Percentiles rank a stretch among this genome's conserved stretches.
Evolutionary conservation across 2,797 vertebrate species (phyloP).

Genomic region (Rhinoraja longicauda): DNA sequence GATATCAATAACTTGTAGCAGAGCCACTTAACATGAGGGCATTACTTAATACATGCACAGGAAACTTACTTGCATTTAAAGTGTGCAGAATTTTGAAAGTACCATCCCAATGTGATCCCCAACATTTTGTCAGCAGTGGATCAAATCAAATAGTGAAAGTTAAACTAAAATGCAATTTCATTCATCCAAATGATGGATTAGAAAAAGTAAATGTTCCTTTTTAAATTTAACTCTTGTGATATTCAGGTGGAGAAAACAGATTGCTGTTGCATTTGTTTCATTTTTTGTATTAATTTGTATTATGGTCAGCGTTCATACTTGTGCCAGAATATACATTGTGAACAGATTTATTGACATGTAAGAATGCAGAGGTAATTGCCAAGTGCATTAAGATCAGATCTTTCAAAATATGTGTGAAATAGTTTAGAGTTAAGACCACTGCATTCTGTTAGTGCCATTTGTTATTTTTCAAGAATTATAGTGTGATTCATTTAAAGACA

Average conservation of each 20-base stretch:
- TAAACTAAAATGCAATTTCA: not conserved
- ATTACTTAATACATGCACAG: not conserved
- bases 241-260: not conserved
- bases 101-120: not conserved
- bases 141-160: not conserved
- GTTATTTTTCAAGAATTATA: conserved; percentile 2
- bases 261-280: not conserved
- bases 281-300: not conserved
- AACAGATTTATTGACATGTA: not conserved
- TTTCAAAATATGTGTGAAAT: not conserved
- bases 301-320: not conserved
- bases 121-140: not conserved
- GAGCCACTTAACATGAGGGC: not conserved
- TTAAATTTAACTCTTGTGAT: not conserved
- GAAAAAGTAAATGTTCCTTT: not conserved
- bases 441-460: not conserved
- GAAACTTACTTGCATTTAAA: not conserved
- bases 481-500: not conserved
- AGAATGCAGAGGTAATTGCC: not conserved
- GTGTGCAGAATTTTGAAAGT: not conserved
- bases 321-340: not conserved
- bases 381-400: not conserved
- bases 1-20: not conserved
- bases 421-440: not conserved
- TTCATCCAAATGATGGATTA: not conserved